Evolutionary conservation across 2,797 vertebrate genomes (phyloP).

Genomic region (Phoxinus dragarum): DNA sequence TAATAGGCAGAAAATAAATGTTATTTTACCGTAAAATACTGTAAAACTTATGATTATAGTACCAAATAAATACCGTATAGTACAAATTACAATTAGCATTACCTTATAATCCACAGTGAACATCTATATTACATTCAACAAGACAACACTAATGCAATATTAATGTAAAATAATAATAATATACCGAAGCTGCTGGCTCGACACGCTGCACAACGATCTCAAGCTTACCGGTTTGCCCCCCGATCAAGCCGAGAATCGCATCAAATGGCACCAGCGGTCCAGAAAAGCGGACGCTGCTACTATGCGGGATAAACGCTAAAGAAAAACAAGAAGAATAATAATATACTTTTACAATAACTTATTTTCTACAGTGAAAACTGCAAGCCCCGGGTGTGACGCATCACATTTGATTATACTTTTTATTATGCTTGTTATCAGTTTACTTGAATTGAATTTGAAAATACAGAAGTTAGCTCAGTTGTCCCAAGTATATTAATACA

Average conservation of each 20-base stretch:
- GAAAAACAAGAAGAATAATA: background rate
- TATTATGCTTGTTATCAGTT: background rate
- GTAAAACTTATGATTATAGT: background rate
- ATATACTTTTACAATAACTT: background rate
- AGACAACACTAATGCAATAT: background rate
- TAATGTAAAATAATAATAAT: background rate
- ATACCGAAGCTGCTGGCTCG: background rate
- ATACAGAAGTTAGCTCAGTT: background rate
- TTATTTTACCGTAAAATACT: background rate
- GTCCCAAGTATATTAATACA: background rate
- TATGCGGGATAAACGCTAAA: too few relatives aligned
- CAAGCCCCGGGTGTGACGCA: background rate
- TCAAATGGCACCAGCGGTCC: too few relatives aligned
- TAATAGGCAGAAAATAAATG: background rate
- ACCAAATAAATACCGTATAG: too few relatives aligned
- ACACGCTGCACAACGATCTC: too few relatives aligned
- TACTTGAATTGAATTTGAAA: background rate
- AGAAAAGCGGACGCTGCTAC: background rate
- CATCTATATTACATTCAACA: background rate
- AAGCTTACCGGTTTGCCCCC: too few relatives aligned
- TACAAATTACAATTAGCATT: background rate
- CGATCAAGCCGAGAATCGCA: background rate
- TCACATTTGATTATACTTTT: background rate
- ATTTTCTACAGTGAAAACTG: background rate
- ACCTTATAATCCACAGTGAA: background rate